A percentile compares a stretch with the other conserved stretches of the same genome.
Evolutionary conservation across 2,113 vertebrate genomes (phyloP).

Genomic region (Prietella phreatophila): DNA sequence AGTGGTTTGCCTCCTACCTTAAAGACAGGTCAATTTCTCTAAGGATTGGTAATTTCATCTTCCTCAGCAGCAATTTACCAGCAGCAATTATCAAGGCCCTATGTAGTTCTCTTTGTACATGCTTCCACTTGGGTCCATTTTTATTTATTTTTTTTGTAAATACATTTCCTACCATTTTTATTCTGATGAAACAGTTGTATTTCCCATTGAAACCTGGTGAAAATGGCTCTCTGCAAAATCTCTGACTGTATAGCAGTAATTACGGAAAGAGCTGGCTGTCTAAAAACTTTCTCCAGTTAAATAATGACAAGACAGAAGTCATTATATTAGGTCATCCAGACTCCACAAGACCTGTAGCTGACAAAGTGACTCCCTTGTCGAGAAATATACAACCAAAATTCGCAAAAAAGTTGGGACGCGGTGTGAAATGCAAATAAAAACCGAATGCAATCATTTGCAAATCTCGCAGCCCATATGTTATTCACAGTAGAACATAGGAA

Average conservation of each 20-base stretch:
- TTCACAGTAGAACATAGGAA: too few species aligned
- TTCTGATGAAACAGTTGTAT: neutral
- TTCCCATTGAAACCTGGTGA: neutral
- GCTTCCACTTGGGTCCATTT: neutral
- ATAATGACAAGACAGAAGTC: neutral
- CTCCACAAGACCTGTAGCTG: neutral
- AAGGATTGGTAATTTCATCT: neutral
- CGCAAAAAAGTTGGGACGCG: too few species aligned
- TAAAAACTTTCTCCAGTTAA: neutral
- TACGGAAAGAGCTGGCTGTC: neutral
- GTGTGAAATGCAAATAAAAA: too few species aligned
- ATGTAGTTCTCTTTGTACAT: neutral
- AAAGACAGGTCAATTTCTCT: neutral
- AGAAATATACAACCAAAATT: neutral
- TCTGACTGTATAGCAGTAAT: neutral
- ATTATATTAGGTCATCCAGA: neutral
- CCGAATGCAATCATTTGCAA: too few species aligned
- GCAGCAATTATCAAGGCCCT: neutral
- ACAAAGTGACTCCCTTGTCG: neutral
- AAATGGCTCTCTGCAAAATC: neutral
- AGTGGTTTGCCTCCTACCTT: neutral
- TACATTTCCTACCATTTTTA: neutral
- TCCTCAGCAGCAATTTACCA: constrained; percentile 3
- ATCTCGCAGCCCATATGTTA: too few species aligned
- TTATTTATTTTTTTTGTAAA: too few species aligned